Evolutionary conservation across 2,888 invertebrate genomes (phyloP).

Genomic region (Germaria angustata): DNA sequence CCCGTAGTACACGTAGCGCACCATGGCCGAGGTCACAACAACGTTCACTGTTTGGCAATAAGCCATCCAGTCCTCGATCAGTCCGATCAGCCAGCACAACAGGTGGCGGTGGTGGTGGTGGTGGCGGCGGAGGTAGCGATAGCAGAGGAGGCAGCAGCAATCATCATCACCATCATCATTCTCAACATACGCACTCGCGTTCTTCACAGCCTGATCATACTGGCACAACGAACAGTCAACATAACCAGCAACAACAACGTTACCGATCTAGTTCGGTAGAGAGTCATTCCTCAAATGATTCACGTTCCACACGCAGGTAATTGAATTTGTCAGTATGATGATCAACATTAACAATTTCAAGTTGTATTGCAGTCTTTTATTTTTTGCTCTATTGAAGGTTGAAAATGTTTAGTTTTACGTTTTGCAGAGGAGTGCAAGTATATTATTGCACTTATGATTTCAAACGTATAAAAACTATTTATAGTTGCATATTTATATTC

Average conservation of each 20-base stretch:
- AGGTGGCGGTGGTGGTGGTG: slow-evolving; percentile 70
- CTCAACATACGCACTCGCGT: slow-evolving; percentile 69
- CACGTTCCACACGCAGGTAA: slow-evolving; percentile 87
- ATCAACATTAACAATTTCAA: slow-evolving; percentile 47
- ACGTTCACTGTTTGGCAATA: slow-evolving; percentile 88
- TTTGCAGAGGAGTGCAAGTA: neutral
- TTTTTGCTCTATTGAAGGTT: slow-evolving; percentile 16
- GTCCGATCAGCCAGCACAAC: slow-evolving; percentile 85
- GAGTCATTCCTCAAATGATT: slow-evolving; percentile 94
- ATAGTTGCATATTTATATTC: too few species aligned
- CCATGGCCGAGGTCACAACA: slow-evolving; percentile 88
- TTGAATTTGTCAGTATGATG: slow-evolving; percentile 68
- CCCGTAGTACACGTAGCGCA: slow-evolving; percentile 91
- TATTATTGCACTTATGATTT: neutral
- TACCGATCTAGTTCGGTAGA: slow-evolving; percentile 90
- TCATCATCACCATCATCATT: slow-evolving; percentile 75
- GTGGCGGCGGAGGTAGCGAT: slow-evolving; percentile 66
- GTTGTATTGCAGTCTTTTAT: neutral
- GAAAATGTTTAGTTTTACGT: neutral
- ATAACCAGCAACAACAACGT: slow-evolving; percentile 79
- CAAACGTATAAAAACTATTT: too few species aligned
- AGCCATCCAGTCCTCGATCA: slow-evolving; percentile 89
- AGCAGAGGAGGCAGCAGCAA: slow-evolving; percentile 69
- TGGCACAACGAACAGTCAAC: slow-evolving; percentile 55
- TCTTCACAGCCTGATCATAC: slow-evolving; percentile 80